Evolutionary conservation across 2,797 vertebrate genomes (phyloP).

Genomic region (Poecilia velifera): DNA sequence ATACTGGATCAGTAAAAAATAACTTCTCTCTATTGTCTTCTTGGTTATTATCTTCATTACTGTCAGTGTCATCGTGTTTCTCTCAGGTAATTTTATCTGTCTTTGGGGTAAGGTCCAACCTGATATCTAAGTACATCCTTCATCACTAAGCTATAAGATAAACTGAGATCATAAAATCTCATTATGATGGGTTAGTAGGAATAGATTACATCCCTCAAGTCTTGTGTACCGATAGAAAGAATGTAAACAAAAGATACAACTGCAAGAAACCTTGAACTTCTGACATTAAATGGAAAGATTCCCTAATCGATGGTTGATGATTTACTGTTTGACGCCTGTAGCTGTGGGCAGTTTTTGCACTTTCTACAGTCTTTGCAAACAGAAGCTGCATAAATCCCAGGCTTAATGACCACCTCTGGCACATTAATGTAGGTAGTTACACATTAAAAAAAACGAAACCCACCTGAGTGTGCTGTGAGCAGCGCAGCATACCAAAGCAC

Average conservation of each 20-base stretch:
- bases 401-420: neutral
- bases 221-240: slow-evolving; percentile 1
- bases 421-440: neutral
- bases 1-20: neutral
- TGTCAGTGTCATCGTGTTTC: neutral
- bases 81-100: neutral
- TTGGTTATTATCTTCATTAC: neutral
- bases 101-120: neutral
- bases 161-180: neutral
- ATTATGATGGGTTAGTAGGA: neutral
- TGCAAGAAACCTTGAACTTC: neutral
- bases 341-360: neutral
- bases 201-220: neutral
- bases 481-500: slow-evolving; percentile 32
- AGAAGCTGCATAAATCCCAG: neutral
- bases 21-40: neutral
- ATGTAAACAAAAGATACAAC: neutral
- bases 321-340: neutral
- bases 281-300: neutral
- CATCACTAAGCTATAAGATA: neutral
- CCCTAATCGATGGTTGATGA: neutral
- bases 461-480: neutral
- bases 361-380: neutral
- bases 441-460: slow-evolving; percentile 13
- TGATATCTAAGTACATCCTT: neutral